Base-by-base conservation (phyloP, 2,113 vertebrate species). In the Oceanodroma tethys region DNA sequence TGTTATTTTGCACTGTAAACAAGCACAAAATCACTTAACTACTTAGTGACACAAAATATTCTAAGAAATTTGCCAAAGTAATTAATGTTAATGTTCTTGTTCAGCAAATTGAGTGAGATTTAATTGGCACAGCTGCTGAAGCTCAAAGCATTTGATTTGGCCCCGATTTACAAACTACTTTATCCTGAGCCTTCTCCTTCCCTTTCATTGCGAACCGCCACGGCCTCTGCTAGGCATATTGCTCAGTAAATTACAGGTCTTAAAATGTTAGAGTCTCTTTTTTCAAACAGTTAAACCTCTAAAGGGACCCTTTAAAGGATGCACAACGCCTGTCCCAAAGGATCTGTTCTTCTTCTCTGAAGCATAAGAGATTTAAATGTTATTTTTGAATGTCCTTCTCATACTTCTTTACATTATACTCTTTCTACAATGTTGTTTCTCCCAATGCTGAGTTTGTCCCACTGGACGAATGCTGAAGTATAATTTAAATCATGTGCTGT, bases 121-220 rank as follows among this genome's bases (percentile, higher is more conserved):
- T 96, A 93, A 90, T 83, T 90, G 93, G 82, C 71, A 76, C 90
- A 90, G 92, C 93, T 95, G 94, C 91, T 82, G 86, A n/a, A 74
- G 55, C 91, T 96, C 80, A 70, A 9, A 58, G 80, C 50, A 7
- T 94, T 86, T 91, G 91, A 88, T 94, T 88, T 95, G 93, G 70
- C 81, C 95, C 60, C 11, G 2, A 67, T 94, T 94, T 93, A 79
- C 66, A 36, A 84, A 91, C 73, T 63, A 3, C 34, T 30, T 83
- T 68, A 56, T 32, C 45, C 20, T 13, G 18, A 96, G 65, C 48
- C 32, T 62, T 30, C 81, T 73, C 13, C 30, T 55, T 11, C 38
- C 75, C 36, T 38, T 73, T 42, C 75, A 6, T 4, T 45, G 58
- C 3, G 13, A 83, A 75, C n/a, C 74, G 68, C 56, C 16, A 6